Conservation (phyloP, 2,113 vertebrate species). For the Xiphophorus hellerii region DNA sequence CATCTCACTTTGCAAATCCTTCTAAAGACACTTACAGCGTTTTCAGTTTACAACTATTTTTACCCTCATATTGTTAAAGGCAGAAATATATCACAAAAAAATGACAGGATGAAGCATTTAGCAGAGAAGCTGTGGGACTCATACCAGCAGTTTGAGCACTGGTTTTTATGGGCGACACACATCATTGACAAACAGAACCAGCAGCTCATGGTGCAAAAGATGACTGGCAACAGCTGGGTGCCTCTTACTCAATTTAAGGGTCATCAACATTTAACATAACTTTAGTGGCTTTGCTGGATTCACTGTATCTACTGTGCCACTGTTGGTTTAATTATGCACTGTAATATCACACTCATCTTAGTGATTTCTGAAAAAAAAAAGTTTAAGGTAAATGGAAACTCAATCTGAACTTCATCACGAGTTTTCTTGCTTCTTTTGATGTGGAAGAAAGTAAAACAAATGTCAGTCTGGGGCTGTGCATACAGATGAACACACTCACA, state of each 20-base stretch:
- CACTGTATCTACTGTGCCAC: conserved; percentile 69
- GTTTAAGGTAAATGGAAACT: conserved; percentile 9
- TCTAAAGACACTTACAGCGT: conserved; percentile 8
- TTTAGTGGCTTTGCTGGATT: conserved; percentile 67
- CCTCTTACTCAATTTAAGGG: conserved; percentile 74
- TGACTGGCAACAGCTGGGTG: conserved; percentile 69
- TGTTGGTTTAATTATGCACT: conserved; percentile 73
- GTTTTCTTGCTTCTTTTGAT: conserved; percentile 53
- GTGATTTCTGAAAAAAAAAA: conserved; percentile 38
- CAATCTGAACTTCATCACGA: conserved; percentile 22
- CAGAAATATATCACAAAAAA: conserved; percentile 2
- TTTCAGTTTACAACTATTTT: conserved; percentile 5
- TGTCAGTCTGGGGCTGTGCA: conserved; percentile 18
- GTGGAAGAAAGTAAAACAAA: conserved; percentile 60
- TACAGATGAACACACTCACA: conserved; percentile 29
- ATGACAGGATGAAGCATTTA: not conserved
- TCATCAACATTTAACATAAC: conserved; percentile 77
- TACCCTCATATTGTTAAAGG: not conserved
- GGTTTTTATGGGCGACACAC: conserved; percentile 25
- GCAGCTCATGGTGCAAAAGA: conserved; percentile 62
- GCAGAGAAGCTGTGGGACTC: conserved; percentile 1
- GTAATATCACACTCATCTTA: conserved; percentile 47
- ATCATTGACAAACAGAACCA: conserved; percentile 45
- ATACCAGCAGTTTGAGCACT: not conserved
- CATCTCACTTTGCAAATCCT: conserved; percentile 5